These are phyloP conservation scores for Carollia perspicillata DNA, from an alignment of 2,113 vertebrate genomes.

Conservation along the genomic window DNA sequence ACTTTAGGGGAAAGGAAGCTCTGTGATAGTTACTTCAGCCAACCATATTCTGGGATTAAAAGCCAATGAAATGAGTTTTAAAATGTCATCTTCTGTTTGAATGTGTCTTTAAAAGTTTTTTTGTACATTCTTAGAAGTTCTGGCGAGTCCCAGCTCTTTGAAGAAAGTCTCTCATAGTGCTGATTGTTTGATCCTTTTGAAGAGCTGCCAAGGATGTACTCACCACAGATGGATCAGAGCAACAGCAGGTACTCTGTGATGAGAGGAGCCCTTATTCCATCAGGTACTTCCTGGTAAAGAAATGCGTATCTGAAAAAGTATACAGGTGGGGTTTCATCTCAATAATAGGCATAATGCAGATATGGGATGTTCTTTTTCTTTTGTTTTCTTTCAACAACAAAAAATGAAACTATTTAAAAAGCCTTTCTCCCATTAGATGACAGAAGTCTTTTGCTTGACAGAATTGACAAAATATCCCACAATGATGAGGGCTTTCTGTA, in stretches of 20 bases:
- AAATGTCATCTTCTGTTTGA: conserved; percentile 22
- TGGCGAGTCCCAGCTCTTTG: neutral
- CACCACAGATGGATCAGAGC: neutral
- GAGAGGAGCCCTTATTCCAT: neutral
- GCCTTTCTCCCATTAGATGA: neutral
- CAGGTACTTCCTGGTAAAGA: neutral
- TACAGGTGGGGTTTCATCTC: neutral
- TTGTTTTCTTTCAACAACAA: neutral
- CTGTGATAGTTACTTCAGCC: neutral
- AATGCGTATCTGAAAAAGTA: neutral
- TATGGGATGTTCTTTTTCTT: neutral
- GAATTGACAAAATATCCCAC: neutral
- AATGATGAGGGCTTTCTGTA: neutral
- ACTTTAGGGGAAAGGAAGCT: neutral
- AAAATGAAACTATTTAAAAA: neutral
- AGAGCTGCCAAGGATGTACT: neutral
- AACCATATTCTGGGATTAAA: neutral
- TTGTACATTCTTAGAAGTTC: neutral
- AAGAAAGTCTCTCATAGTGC: neutral
- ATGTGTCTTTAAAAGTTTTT: neutral
- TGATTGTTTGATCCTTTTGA: neutral
- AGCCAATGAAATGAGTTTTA: neutral
- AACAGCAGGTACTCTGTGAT: neutral
- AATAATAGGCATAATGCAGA: neutral
- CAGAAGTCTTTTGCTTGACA: neutral